These are phyloP conservation scores for Bombus affinis DNA, from an alignment of 1,140 invertebrate genomes.

Conservation along the genomic window DNA sequence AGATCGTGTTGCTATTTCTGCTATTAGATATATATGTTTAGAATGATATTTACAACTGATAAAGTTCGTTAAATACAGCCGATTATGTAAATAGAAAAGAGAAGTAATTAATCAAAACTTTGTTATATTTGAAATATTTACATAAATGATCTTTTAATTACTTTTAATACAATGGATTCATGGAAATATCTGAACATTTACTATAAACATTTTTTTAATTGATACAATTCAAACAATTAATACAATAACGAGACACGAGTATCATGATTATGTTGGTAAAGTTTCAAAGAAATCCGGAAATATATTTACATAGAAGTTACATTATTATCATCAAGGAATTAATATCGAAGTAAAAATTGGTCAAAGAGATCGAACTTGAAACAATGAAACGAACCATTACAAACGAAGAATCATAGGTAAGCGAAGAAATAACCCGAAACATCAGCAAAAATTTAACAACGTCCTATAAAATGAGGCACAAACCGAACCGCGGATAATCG, in stretches of 20 bases:
- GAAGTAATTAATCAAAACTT: no score
- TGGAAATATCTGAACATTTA: no score
- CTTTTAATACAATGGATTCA: background rate
- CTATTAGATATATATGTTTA: background rate
- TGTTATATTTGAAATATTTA: background rate
- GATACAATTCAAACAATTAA: no score
- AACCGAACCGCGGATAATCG: conserved; percentile 16
- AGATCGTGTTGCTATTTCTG: no score
- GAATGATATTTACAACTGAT: background rate
- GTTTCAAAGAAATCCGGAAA: no score
- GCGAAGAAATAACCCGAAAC: conserved; percentile 4
- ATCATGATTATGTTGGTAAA: no score
- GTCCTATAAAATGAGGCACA: background rate
- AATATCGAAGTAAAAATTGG: background rate
- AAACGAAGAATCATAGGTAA: background rate
- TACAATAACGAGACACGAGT: no score
- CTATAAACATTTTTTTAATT: no score
- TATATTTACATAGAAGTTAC: no score
- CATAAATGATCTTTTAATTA: background rate
- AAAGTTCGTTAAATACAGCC: background rate
- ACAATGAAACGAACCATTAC: background rate
- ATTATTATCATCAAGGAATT: background rate
- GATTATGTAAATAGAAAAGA: background rate
- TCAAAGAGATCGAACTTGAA: background rate
- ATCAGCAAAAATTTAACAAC: conserved; percentile 16